Percentiles rank a stretch among this genome's conserved stretches.
These are phyloP conservation scores for Pongo pygmaeus DNA, from an alignment of 2,113 vertebrate species.

Conservation along the genomic window DNA sequence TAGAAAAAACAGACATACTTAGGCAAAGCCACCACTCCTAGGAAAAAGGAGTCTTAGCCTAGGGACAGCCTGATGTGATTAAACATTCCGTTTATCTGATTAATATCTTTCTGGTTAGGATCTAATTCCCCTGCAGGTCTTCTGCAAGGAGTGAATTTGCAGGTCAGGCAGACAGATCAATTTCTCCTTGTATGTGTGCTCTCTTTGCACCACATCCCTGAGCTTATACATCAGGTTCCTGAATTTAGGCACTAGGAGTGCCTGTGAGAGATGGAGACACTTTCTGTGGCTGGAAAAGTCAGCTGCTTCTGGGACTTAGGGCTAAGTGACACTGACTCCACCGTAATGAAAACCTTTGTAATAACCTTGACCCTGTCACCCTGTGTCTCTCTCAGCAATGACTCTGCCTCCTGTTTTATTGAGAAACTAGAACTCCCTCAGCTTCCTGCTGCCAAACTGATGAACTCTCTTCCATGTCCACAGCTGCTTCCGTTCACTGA, in stretches of 20 bases:
- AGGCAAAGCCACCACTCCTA: neutral
- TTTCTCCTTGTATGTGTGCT: neutral
- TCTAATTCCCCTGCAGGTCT: neutral
- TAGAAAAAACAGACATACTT: neutral
- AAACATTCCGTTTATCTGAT: neutral
- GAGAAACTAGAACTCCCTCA: neutral
- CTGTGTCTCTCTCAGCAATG: neutral
- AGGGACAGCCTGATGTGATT: neutral
- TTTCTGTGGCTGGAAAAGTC: neutral
- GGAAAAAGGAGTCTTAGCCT: neutral
- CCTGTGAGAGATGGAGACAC: neutral
- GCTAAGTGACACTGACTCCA: neutral
- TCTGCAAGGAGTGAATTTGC: neutral
- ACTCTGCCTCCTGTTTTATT: neutral
- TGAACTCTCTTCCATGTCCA: too few species aligned
- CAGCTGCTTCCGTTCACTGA: fast-evolving
- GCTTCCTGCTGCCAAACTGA: neutral
- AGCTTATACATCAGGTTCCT: neutral
- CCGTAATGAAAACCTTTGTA: neutral
- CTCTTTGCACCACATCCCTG: neutral
- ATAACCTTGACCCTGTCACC: neutral
- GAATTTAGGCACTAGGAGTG: neutral
- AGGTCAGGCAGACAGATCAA: neutral
- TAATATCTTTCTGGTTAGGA: neutral
- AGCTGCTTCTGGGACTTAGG: neutral